Evolutionary conservation across 2,888 invertebrate genomes (phyloP).

Genomic region (Allolobophora icterica): DNA sequence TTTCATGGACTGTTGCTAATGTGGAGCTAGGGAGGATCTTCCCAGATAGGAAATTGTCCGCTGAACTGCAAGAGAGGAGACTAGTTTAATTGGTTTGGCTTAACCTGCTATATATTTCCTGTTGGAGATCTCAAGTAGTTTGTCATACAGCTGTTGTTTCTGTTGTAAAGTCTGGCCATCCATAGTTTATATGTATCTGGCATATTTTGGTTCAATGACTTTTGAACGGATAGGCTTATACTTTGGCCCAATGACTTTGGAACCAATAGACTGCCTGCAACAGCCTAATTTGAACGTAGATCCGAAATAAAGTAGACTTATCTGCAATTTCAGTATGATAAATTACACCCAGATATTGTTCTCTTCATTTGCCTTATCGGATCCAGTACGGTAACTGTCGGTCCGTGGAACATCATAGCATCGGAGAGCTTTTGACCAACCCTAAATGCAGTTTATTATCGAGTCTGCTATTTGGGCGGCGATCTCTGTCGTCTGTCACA

Average conservation of each 20-base stretch:
- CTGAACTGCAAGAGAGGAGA: no score
- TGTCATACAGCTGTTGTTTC: no score
- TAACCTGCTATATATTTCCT: no score
- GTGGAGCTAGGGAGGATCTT: no score
- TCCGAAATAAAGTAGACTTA: background rate
- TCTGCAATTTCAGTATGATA: background rate
- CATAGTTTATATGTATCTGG: background rate
- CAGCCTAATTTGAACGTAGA: background rate
- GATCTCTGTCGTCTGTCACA: background rate
- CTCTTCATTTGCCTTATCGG: conserved; percentile 2
- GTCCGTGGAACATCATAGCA: background rate
- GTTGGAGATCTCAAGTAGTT: no score
- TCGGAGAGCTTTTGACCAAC: background rate
- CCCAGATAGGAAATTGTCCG: no score
- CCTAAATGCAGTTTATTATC: background rate
- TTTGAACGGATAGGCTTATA: background rate
- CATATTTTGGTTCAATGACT: background rate
- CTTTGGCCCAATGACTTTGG: background rate
- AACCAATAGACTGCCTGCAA: background rate
- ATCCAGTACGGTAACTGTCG: background rate
- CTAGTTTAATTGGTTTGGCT: no score
- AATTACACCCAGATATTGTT: background rate
- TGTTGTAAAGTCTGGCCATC: no score
- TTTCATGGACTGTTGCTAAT: no score
- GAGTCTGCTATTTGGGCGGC: background rate